These are phyloP conservation scores for Pycnonotus jocosus DNA, from an alignment of 2,113 vertebrate genomes.

Conservation along the genomic window DNA sequence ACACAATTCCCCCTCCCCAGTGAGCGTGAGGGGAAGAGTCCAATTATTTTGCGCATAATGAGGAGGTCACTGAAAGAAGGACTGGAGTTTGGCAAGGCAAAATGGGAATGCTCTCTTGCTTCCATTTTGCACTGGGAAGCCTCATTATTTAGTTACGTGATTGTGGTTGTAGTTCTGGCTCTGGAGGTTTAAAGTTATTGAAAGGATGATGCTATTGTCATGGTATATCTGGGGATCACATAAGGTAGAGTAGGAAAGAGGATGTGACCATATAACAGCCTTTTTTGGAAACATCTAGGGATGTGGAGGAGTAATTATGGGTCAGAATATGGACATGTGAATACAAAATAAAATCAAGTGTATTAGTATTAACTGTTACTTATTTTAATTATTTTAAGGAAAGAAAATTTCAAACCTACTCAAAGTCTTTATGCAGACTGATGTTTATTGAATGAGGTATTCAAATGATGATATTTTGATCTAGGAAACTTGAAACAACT, in stretches of 20 bases:
- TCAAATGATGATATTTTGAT: background rate
- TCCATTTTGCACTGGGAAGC: background rate
- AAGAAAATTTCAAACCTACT: background rate
- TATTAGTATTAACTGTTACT: background rate
- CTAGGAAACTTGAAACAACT: background rate
- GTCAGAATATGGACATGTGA: background rate
- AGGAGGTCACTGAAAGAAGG: background rate
- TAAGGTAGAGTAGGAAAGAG: background rate
- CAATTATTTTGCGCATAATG: slow-evolving; percentile 38
- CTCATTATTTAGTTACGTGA: slow-evolving; percentile 6
- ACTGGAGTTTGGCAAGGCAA: slow-evolving; percentile 22
- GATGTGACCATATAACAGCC: background rate
- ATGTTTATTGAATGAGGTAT: background rate
- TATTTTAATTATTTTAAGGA: background rate
- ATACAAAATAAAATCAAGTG: background rate
- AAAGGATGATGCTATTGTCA: background rate
- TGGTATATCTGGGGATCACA: background rate
- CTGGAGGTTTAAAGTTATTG: background rate
- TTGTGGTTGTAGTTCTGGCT: background rate
- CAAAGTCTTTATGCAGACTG: background rate
- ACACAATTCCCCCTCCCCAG: background rate
- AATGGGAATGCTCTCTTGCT: background rate
- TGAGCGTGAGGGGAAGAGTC: background rate
- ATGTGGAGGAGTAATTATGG: background rate
- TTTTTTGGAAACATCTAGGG: background rate